Base-by-base conservation (phyloP, 2,797 vertebrate species). In the Gadopsis marmoratus region DNA sequence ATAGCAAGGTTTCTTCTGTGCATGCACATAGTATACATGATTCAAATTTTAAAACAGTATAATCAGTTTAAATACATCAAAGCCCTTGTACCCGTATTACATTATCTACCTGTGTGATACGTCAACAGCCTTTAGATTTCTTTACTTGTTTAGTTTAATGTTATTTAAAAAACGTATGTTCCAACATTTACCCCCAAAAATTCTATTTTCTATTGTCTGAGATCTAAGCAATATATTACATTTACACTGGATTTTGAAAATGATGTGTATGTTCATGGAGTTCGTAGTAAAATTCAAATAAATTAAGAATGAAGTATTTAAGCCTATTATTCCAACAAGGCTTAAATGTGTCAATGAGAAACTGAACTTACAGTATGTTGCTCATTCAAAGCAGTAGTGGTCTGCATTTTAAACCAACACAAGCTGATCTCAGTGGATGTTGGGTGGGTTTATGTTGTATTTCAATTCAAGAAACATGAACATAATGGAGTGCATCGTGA, bases 371-470 rank as follows among this genome's bases (percentile, higher is more conserved):
- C 0, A 9, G 37, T 10, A n/a, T 17, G 7, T 50, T 39, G n/a
- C 19, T 50, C 11, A 26, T 14, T 48, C 21, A 31, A 37, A 54
- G 23, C 13, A 9, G 13, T 4, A 26, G 23, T 45, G 37, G 0
- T 71, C 13, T 54, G 43, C 21, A 64, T 64, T 67, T 71, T 31
- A 41, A 58, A n/a, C 4, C 0, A 51, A 39, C 2, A 35, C 4
- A 51, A 62, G 43, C 61, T 13, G 37, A 64, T n/a, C 19, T 64
- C 39, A 31, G 64, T 26, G 61, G 51, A 33, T 64, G 13, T 9
- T 72, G 55, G 50, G 68, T 68, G 51, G 67, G 56, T 37, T n/a
- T 71, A 11, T 47, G 23, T 41, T 61, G 13, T 71, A 10, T 65
- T 54, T 21, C 35, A 21, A 62, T 51, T 41, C 3, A 35, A 58